A percentile compares a stretch with the other conserved stretches of the same genome.
phyloP scores from a whole-genome alignment of 2,797 vertebrate species.

The Brachyalestes nurse region DNA sequence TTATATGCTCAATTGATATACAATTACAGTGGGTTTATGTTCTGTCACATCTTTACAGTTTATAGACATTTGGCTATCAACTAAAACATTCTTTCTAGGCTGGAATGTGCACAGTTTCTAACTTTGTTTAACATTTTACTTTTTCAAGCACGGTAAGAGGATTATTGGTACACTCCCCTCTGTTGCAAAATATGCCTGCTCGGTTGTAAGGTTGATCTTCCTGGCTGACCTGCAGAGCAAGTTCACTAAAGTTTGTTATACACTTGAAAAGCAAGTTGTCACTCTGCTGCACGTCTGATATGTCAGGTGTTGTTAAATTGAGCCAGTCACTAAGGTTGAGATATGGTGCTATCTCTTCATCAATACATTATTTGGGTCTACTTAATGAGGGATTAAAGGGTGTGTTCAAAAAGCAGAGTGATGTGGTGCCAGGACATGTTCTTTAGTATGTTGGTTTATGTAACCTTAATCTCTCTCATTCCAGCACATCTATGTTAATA shows the following conservation, averaged over 20 bases:
- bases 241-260: not conserved
- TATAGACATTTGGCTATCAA: not conserved
- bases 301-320: not conserved
- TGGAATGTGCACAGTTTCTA: not conserved
- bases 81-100: not conserved
- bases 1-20: not conserved
- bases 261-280: not conserved
- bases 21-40: not conserved
- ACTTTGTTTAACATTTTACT: not conserved
- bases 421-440: not conserved
- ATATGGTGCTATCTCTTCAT: not conserved
- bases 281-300: not conserved
- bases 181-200: not conserved
- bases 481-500: not conserved
- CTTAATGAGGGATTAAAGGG: not conserved
- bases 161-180: not conserved
- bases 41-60: not conserved
- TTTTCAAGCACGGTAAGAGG: not conserved
- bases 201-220: conserved; percentile 4
- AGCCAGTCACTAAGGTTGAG: not conserved
- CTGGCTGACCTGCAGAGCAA: conserved; percentile 26
- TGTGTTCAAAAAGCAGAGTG: not conserved
- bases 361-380: not conserved
- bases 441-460: not conserved
- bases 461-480: not conserved